Evolutionary conservation across 2,888 invertebrate genomes (phyloP).

Genomic region (Pocota personata): DNA sequence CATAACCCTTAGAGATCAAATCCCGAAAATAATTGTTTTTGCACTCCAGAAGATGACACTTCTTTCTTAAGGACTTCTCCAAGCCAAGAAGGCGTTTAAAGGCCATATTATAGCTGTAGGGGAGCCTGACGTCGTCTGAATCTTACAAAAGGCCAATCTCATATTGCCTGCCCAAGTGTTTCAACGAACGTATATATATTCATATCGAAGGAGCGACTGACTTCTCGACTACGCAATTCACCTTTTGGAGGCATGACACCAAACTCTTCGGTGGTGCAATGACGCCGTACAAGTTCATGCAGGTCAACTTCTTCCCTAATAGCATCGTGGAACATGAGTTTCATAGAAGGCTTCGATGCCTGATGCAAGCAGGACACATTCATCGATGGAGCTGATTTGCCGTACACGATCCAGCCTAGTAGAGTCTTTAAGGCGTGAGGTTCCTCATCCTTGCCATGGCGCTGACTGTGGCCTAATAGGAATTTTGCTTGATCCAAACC

Average conservation of each 20-base stretch:
- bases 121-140: conserved; percentile 1
- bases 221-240: background rate
- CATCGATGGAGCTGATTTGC: background rate
- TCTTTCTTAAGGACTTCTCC: conserved; percentile 39
- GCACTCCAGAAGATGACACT: background rate
- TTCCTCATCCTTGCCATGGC: background rate
- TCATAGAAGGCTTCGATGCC: background rate
- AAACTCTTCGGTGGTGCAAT: background rate
- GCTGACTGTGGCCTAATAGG: background rate
- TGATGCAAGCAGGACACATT: background rate
- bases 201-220: background rate
- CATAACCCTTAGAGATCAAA: conserved; percentile 11
- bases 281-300: background rate
- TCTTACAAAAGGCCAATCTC: background rate
- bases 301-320: background rate
- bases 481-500: conserved; percentile 17
- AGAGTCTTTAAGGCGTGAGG: background rate
- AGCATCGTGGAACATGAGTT: background rate
- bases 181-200: background rate
- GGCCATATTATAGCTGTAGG: conserved; percentile 52
- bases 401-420: conserved; percentile 10
- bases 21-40: conserved; percentile 24
- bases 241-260: background rate
- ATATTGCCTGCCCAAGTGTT: background rate
- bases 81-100: conserved; percentile 25